Conservation (phyloP, 2,888 invertebrate genomes). For the Plebejus anna region DNA sequence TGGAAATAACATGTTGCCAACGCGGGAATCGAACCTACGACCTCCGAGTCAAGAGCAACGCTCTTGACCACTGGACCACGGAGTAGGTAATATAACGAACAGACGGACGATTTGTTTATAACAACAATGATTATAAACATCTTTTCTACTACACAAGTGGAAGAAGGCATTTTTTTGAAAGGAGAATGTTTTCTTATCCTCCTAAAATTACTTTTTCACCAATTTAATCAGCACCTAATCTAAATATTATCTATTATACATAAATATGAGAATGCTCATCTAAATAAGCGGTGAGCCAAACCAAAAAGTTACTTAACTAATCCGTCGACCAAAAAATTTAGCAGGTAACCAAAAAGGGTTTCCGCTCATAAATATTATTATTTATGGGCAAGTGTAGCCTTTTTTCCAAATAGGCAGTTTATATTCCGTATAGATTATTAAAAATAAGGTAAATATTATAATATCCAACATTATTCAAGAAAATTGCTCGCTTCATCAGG, state of each 20-base stretch:
- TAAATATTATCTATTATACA: background rate
- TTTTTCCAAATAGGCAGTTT: constrained; percentile 3
- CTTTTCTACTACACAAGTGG: no score
- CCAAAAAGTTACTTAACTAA: background rate
- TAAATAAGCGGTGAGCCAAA: background rate
- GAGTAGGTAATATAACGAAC: no score
- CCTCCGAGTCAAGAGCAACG: no score
- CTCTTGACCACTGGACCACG: no score
- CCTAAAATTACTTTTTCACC: no score
- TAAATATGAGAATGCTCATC: background rate
- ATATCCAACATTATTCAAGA: background rate
- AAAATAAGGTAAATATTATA: background rate
- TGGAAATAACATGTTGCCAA: no score
- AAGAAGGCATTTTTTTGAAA: no score
- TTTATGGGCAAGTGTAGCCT: background rate
- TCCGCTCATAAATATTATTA: constrained; percentile 1
- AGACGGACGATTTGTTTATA: no score
- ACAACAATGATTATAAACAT: no score
- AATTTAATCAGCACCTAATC: no score
- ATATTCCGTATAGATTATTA: constrained; percentile 8
- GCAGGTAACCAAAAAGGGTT: background rate
- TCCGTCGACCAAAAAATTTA: background rate
- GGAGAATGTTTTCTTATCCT: no score
- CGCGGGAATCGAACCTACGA: no score
- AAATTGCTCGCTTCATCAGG: background rate